Evolutionary conservation across 2,113 vertebrate species (phyloP), one percentile per base, ranked within the genome.

Genomic region (Xyliphius kryptos): DNA sequence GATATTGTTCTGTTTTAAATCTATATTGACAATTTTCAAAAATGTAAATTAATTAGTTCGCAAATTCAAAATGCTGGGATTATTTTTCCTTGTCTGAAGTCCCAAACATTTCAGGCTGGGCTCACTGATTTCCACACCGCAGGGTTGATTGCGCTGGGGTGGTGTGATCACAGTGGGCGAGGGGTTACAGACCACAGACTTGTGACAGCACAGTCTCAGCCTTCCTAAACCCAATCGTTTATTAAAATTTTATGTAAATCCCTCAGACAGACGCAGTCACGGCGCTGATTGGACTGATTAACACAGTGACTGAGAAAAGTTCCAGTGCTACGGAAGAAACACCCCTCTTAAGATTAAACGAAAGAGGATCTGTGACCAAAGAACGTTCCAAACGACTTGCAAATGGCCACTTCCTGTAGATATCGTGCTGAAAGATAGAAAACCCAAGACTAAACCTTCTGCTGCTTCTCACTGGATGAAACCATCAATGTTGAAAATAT

Each of bases 191-290:
- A 26, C 74, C 77, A 68, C 75, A 70, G 77, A 70, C 77, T 82
- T 75, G 71, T 76, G 77, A 79, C 78, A 85, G 75, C 66, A 61
- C 40, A 19, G 47, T 60, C 53, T 68, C 48, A 46, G 63, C 36
- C 71, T 67, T 75, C 76, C 75, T 83, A 86, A 85, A 32, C 83
- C 83, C 73, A 69, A 77, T 74, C 56, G 20, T 72, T 81, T 72
- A 84, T 82, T 83, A 83, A 83, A 74, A 83, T 81, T 80, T 63
- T 73, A 81, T 71, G 68, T 65, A 76, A 80, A 79, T 79, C 77
- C 77, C 68, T 58, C 67, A 80, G 61, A 71, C 70, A 70, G 66
- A 77, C 61, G 53, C 67, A 69, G 63, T 62, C 56, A 67, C 70
- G 67, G 63, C 56, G 53, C 56, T 46, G 54, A 72, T 63, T 43